Evolutionary conservation across 2,113 vertebrate genomes (phyloP).

Genomic region (Natator depressus): DNA sequence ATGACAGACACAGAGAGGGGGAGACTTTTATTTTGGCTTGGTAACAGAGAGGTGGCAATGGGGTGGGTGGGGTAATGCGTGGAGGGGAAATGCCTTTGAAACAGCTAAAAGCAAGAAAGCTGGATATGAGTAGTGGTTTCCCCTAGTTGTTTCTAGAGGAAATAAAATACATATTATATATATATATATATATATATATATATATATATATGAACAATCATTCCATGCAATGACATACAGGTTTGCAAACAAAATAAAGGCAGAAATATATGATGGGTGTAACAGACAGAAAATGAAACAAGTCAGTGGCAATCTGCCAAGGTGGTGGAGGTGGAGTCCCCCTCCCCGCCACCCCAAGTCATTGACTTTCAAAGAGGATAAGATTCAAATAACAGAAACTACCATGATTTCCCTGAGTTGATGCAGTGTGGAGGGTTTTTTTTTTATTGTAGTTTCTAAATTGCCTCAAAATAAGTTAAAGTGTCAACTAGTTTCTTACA

Average conservation of each 20-base stretch:
- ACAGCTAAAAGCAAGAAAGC: conserved; percentile 48
- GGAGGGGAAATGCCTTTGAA: conserved; percentile 52
- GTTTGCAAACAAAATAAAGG: conserved; percentile 50
- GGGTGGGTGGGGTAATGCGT: conserved; percentile 34
- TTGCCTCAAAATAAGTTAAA: conserved; percentile 28
- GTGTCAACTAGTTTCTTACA: conserved; percentile 22
- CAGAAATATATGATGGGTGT: conserved; percentile 63
- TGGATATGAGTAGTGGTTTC: conserved; percentile 24
- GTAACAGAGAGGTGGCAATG: conserved; percentile 43
- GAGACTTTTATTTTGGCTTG: conserved; percentile 76
- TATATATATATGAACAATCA: conserved; percentile 48
- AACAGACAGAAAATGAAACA: conserved; percentile 74
- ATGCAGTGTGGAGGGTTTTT: conserved; percentile 26
- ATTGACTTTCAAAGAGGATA: conserved; percentile 84
- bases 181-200: neutral
- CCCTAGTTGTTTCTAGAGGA: conserved; percentile 1
- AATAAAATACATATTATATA: conserved; percentile 26
- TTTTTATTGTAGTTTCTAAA: conserved; percentile 37
- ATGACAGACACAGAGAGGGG: conserved; percentile 50
- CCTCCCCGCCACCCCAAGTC: conserved; percentile 54
- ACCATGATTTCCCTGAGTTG: conserved; percentile 73
- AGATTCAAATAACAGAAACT: conserved; percentile 78
- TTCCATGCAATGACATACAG: conserved; percentile 17
- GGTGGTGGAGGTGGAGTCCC: neutral
- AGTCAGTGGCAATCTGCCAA: conserved; percentile 73